These are phyloP conservation scores for Amiota minor DNA, from an alignment of 2,888 invertebrate species.

Conservation along the genomic window DNA sequence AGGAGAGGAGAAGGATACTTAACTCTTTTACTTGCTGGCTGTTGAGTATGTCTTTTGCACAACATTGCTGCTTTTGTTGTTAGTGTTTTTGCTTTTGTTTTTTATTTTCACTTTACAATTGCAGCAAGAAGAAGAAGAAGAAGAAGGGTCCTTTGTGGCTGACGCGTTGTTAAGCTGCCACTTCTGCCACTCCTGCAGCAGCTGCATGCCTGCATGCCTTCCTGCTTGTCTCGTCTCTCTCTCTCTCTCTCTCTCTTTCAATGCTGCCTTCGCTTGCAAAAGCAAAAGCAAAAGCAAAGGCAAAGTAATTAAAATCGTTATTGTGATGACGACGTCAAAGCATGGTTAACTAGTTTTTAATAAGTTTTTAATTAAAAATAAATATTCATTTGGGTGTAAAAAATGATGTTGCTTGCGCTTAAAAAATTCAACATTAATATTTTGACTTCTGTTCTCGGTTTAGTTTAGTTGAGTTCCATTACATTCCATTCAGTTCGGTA, in stretches of 20 bases:
- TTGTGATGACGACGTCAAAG: constrained; percentile 42
- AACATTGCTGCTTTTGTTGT: constrained; percentile 6
- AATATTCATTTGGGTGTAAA: constrained; percentile 66
- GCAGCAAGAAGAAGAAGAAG: background rate
- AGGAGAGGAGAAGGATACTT: background rate
- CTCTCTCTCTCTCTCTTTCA: background rate
- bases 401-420: constrained; percentile 39
- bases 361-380: constrained; percentile 67
- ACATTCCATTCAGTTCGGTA: too few species aligned
- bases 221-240: too few species aligned
- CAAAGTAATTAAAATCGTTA: constrained; percentile 62
- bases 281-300: constrained; percentile 34
- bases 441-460: too few species aligned
- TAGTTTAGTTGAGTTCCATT: too few species aligned
- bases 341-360: constrained; percentile 64
- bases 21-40: constrained; percentile 29
- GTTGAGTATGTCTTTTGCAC: background rate
- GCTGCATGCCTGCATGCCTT: background rate
- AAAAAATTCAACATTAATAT: too few species aligned
- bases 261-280: background rate
- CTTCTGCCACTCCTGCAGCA: constrained; percentile 28
- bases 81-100: background rate
- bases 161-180: constrained; percentile 54
- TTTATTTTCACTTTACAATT: constrained; percentile 12
- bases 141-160: constrained; percentile 2